These are phyloP conservation scores for Antennarius striatus DNA, from an alignment of 2,113 vertebrate genomes.

Conservation along the genomic window DNA sequence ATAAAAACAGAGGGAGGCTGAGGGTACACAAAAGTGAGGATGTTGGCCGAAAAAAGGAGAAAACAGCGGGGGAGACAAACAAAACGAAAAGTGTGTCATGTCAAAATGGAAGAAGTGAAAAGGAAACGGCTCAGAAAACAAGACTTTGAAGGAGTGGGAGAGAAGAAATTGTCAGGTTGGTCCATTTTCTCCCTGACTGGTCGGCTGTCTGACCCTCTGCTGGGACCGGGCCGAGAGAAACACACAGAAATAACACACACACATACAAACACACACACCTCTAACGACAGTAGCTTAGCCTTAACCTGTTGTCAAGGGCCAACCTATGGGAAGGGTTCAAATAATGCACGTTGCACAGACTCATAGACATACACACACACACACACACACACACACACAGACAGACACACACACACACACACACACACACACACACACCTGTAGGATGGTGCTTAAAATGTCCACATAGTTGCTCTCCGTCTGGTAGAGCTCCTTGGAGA, in stretches of 20 bases:
- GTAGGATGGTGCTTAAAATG: conserved; percentile 92
- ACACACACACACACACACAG: conserved; percentile 32
- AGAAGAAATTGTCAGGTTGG: conserved; percentile 39
- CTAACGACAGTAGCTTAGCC: conserved; percentile 34
- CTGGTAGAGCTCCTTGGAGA: conserved; percentile 98
- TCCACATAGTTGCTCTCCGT: conserved; percentile 99
- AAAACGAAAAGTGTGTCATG: neutral
- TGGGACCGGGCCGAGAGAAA: conserved; percentile 46
- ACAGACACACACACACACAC: conserved; percentile 61
- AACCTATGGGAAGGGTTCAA: conserved; percentile 19
- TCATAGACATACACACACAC: no score
- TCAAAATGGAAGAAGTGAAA: conserved; percentile 4
- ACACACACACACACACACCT: conserved; percentile 77
- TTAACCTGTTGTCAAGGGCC: conserved; percentile 38
- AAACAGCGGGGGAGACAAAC: neutral
- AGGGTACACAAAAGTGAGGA: neutral
- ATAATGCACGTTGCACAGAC: neutral
- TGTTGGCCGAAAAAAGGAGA: neutral
- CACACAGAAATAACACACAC: neutral
- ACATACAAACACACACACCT: conserved; percentile 6
- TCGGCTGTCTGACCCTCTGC: conserved; percentile 53
- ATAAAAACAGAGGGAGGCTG: neutral
- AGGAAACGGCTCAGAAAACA: conserved; percentile 1
- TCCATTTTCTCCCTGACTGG: conserved; percentile 63
- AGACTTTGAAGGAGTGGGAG: conserved; percentile 2